phyloP scores from a whole-genome alignment of 2,888 invertebrate genomes.

The Carcina quercana region DNA sequence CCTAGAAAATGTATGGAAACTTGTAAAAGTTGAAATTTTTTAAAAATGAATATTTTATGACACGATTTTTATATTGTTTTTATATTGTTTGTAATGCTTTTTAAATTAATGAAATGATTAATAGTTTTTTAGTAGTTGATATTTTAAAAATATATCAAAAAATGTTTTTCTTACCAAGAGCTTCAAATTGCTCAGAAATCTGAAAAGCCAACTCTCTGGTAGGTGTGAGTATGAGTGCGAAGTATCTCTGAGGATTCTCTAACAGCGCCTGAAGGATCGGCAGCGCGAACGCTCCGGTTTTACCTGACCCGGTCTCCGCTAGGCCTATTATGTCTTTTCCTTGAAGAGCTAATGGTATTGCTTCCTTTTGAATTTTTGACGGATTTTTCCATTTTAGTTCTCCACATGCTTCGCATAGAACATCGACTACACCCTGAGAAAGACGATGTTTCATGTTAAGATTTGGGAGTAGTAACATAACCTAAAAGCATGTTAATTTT shows the following conservation, averaged over 20 bases:
- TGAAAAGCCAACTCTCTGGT: constrained; percentile 98
- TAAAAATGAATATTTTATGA: too few species aligned
- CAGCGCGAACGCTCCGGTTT: constrained; percentile 97
- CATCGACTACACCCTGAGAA: constrained; percentile 90
- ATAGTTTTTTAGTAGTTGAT: not conserved
- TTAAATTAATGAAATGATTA: too few species aligned
- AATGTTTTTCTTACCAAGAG: constrained; percentile 86
- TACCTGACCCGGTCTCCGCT: constrained; percentile 93
- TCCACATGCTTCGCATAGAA: constrained; percentile 92
- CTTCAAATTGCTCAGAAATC: constrained; percentile 98
- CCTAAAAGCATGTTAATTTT: constrained; percentile 22
- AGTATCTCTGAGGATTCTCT: constrained; percentile 94
- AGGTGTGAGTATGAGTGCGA: constrained; percentile 94
- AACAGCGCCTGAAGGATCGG: constrained; percentile 95
- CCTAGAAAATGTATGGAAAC: too few species aligned
- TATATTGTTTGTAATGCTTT: too few species aligned
- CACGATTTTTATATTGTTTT: too few species aligned
- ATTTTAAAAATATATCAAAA: constrained; percentile 1
- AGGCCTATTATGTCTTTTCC: constrained; percentile 81
- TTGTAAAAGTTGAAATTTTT: too few species aligned
- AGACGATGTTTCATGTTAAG: not conserved
- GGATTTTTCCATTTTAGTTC: constrained; percentile 96
- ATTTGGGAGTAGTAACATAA: constrained; percentile 19
- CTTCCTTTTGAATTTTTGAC: constrained; percentile 95
- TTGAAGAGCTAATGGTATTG: constrained; percentile 92